These are phyloP conservation scores for Alligator sinensis DNA, from an alignment of 2,113 vertebrate genomes.

Conservation along the genomic window DNA sequence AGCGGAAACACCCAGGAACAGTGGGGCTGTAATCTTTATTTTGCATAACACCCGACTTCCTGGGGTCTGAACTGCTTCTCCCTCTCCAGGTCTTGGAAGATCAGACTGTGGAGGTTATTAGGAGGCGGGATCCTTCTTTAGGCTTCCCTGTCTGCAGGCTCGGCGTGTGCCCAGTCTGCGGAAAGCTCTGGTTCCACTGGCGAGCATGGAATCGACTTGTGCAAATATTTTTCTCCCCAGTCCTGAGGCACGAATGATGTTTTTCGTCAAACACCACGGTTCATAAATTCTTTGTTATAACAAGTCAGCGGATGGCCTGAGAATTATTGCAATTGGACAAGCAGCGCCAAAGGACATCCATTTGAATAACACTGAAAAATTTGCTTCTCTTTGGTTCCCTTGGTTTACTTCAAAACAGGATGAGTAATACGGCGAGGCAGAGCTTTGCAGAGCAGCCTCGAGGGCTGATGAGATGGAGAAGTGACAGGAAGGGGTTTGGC, in stretches of 20 bases:
- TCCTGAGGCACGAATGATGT: slow-evolving; percentile 1
- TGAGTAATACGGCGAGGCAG: slow-evolving; percentile 34
- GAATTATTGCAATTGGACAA: neutral
- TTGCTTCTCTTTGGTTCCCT: slow-evolving; percentile 42
- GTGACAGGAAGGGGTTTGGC: neutral
- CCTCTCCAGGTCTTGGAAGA: too few relatives aligned
- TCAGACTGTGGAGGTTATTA: neutral
- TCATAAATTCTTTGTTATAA: slow-evolving; percentile 14
- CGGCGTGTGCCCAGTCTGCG: neutral
- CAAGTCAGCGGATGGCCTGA: neutral
- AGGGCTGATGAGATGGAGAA: neutral
- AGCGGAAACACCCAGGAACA: accelerated
- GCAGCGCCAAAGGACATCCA: neutral
- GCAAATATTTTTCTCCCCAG: neutral
- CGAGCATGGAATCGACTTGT: neutral
- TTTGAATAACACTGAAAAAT: slow-evolving; percentile 27
- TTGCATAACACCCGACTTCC: accelerated
- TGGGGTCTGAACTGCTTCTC: neutral
- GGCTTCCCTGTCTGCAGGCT: neutral
- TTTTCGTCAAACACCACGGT: neutral
- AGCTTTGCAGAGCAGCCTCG: neutral
- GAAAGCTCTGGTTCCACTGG: neutral
- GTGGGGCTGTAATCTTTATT: neutral
- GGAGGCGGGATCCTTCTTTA: neutral
- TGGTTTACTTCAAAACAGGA: slow-evolving; percentile 67